phyloP scores from a whole-genome alignment of 2,888 invertebrate species.

The Eretmocerus hayati region DNA sequence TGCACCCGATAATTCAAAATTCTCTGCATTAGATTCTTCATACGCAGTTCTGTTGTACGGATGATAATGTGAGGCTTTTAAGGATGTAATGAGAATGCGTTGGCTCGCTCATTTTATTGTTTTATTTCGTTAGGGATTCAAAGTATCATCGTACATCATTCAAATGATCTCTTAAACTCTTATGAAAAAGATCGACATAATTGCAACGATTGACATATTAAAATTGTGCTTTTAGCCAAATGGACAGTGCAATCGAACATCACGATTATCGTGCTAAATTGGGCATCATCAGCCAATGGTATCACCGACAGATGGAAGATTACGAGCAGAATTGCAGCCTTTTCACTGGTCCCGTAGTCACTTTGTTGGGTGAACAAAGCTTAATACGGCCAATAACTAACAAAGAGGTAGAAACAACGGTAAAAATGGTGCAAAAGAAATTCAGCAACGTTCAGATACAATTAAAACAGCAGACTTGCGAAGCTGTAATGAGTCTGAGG shows the following conservation, averaged over 20 bases:
- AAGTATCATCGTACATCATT: too few species aligned
- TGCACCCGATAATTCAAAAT: too few species aligned
- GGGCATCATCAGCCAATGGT: conserved; percentile 96
- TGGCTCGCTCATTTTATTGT: too few species aligned
- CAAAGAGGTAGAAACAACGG: conserved; percentile 98
- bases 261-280: conserved; percentile 98
- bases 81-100: too few species aligned
- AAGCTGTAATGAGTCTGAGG: conserved; percentile 97
- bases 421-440: conserved; percentile 96
- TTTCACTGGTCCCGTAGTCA: conserved; percentile 99
- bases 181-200: too few species aligned
- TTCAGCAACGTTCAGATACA: conserved; percentile 97
- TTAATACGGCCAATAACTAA: conserved; percentile 96
- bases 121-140: too few species aligned
- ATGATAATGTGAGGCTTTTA: too few species aligned
- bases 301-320: conserved; percentile 98
- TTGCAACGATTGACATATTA: neutral
- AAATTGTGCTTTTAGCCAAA: conserved; percentile 46
- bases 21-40: too few species aligned
- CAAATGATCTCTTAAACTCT: too few species aligned
- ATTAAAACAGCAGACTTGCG: conserved; percentile 98
- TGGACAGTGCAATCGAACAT: conserved; percentile 95
- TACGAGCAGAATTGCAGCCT: conserved; percentile 99
- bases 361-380: conserved; percentile 90
- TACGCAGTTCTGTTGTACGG: too few species aligned